Percentiles rank a stretch among this genome's conserved stretches.
phyloP scores from a whole-genome alignment of 2,888 invertebrate genomes.

The Norana najaformis region DNA sequence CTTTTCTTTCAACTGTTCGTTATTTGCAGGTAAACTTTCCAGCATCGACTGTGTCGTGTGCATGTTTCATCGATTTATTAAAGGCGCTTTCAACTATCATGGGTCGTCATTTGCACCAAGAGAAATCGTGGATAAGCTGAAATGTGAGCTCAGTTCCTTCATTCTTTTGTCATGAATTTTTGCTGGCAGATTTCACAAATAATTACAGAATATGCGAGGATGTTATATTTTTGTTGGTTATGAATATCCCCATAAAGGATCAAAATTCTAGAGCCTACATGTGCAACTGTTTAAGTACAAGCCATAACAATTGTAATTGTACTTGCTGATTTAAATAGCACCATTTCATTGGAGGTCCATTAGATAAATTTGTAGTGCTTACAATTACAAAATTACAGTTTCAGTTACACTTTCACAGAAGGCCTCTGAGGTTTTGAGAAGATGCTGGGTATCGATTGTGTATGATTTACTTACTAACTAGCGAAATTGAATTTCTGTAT shows the following conservation, averaged over 20 bases:
- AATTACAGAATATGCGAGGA: not conserved
- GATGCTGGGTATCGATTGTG: no score
- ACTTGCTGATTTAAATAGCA: no score
- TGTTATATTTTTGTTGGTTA: not conserved
- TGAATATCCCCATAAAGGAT: not conserved
- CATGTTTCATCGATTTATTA: not conserved
- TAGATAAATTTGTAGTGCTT: no score
- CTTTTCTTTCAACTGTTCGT: not conserved
- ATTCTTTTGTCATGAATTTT: not conserved
- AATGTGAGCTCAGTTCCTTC: not conserved
- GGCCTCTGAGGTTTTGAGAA: no score
- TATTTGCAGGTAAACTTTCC: not conserved
- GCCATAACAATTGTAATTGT: no score
- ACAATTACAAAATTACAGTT: no score
- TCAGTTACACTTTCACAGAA: no score
- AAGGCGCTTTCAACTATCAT: not conserved
- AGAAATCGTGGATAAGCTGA: constrained; percentile 21
- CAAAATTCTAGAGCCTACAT: no score
- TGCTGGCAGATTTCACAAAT: not conserved
- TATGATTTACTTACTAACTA: no score
- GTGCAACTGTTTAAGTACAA: no score
- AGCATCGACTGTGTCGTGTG: not conserved
- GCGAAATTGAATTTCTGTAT: no score
- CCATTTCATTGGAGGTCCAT: no score
- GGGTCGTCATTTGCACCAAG: not conserved